Evolutionary conservation across 2,888 invertebrate species (phyloP).

Genomic region (Drosophila atripex): DNA sequence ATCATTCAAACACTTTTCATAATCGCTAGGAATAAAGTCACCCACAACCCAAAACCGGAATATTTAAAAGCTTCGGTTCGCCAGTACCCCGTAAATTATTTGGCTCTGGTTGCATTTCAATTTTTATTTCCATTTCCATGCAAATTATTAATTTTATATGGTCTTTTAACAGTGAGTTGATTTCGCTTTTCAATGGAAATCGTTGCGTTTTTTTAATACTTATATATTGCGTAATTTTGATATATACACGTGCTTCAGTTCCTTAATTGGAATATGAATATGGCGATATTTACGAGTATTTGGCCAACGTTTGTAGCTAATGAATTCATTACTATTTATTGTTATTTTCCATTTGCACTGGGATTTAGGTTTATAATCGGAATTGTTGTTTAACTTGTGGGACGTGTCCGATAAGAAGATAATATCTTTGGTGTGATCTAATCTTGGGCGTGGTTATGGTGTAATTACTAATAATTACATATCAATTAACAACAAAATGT

Average conservation of each 20-base stretch:
- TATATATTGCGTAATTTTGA: not conserved
- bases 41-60: not conserved
- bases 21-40: constrained; percentile 12
- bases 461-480: not conserved
- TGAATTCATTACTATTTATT: constrained; percentile 26
- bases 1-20: constrained; percentile 7
- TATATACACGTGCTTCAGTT: constrained; percentile 24
- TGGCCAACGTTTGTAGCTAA: constrained; percentile 21
- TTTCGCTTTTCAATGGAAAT: constrained; percentile 15
- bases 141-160: constrained; percentile 22
- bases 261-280: constrained; percentile 19
- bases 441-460: constrained; percentile 3
- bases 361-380: constrained; percentile 6
- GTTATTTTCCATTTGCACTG: constrained; percentile 10
- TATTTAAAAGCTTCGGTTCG: not conserved
- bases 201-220: not conserved
- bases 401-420: constrained; percentile 21
- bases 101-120: constrained; percentile 23
- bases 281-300: constrained; percentile 15
- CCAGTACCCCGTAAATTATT: constrained; percentile 3
- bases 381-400: constrained; percentile 24
- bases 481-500: not conserved
- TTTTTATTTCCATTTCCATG: constrained; percentile 19
- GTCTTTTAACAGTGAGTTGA: constrained; percentile 1
- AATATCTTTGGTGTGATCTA: constrained; percentile 1